Conservation (phyloP, 2,888 invertebrate species). For the Hyalella azteca region DNA sequence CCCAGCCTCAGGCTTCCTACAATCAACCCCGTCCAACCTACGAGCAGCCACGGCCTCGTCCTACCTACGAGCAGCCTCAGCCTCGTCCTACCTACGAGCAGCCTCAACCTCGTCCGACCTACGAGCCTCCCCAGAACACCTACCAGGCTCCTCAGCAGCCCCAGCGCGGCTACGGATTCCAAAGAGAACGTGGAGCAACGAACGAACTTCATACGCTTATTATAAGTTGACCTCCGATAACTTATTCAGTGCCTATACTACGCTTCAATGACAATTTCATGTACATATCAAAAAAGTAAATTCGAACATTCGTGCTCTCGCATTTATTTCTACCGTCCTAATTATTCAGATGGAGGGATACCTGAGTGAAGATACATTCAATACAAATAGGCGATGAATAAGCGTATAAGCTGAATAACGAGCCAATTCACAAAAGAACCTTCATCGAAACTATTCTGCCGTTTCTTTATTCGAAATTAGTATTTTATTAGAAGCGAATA, state of each 20-base stretch:
- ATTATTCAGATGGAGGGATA: too few relatives aligned
- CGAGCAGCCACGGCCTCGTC: too few relatives aligned
- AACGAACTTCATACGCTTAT: conserved; percentile 28
- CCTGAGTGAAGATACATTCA: too few relatives aligned
- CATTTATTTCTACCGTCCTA: too few relatives aligned
- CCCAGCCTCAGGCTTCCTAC: conserved; percentile 39
- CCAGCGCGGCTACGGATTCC: background rate
- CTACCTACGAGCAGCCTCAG: too few relatives aligned
- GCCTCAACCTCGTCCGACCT: background rate
- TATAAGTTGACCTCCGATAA: conserved; percentile 40
- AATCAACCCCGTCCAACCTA: conserved; percentile 36
- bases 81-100: conserved; percentile 19
- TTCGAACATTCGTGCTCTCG: too few relatives aligned
- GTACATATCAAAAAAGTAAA: conserved; percentile 30
- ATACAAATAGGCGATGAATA: too few relatives aligned
- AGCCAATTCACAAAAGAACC: too few relatives aligned
- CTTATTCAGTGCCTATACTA: background rate
- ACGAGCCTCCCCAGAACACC: conserved; percentile 37
- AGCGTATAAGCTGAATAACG: too few relatives aligned
- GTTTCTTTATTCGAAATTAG: too few relatives aligned
- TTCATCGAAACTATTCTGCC: too few relatives aligned
- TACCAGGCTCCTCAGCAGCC: conserved; percentile 41
- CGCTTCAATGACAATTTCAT: conserved; percentile 25
- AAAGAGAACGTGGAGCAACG: background rate
- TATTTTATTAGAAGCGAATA: too few relatives aligned